Conservation (phyloP, 2,888 invertebrate species). For the Patella depressa region DNA sequence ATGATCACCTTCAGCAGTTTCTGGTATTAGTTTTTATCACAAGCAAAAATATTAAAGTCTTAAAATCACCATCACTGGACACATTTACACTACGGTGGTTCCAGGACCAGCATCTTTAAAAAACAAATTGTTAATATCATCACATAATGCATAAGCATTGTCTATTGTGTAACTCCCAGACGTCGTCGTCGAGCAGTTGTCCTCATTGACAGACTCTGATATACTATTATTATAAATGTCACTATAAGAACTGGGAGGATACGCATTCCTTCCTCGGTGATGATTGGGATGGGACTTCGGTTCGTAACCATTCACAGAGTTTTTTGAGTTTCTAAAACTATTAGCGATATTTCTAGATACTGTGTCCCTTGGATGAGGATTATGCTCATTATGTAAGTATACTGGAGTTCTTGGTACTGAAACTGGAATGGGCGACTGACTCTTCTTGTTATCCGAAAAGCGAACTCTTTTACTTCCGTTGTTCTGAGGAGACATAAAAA, state of each 20-base stretch:
- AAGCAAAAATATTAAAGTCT: too few species aligned
- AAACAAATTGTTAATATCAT: background rate
- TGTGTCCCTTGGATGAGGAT: background rate
- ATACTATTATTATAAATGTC: slow-evolving; percentile 8
- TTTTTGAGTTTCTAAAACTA: slow-evolving; percentile 2
- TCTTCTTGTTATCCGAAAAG: background rate
- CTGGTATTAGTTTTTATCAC: too few species aligned
- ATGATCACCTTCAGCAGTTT: too few species aligned
- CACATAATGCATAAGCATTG: background rate
- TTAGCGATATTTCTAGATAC: background rate
- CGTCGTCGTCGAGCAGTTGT: background rate
- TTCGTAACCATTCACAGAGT: background rate
- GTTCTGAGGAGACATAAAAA: background rate
- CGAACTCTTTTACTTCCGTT: slow-evolving; percentile 5
- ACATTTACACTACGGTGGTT: background rate
- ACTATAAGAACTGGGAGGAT: background rate
- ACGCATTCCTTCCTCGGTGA: background rate
- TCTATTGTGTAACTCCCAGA: background rate
- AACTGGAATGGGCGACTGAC: background rate
- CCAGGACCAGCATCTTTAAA: background rate
- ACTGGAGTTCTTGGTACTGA: background rate
- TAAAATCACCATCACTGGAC: too few species aligned
- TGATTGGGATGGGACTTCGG: background rate
- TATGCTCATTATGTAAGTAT: background rate
- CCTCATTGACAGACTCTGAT: background rate